Evolutionary conservation across 2,888 invertebrate species (phyloP).

Genomic region (Lithophane socia): DNA sequence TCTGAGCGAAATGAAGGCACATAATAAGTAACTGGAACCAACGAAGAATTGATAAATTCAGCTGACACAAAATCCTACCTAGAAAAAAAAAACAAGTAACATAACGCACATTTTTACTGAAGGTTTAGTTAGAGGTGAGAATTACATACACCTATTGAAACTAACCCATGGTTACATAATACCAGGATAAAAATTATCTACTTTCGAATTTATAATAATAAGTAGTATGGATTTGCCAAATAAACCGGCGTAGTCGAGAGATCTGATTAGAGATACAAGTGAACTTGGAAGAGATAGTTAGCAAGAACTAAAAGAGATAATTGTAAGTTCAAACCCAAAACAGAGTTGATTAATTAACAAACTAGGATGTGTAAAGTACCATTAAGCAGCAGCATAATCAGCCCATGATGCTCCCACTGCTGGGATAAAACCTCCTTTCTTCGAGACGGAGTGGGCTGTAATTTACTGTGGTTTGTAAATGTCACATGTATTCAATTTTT

Average conservation of each 20-base stretch:
- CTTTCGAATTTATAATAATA: not conserved
- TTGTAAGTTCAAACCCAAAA: no score
- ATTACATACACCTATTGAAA: not conserved
- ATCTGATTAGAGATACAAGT: not conserved
- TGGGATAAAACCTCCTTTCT: no score
- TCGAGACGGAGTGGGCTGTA: no score
- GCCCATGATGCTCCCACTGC: no score
- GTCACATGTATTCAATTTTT: no score
- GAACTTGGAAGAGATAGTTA: not conserved
- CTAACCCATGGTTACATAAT: not conserved
- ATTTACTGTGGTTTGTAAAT: no score
- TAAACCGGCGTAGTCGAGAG: not conserved
- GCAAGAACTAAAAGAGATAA: not conserved
- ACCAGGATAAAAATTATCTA: not conserved
- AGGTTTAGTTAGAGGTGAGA: not conserved
- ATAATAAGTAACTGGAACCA: slow-evolving; percentile 33
- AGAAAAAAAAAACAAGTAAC: not conserved
- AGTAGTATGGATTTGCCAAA: not conserved
- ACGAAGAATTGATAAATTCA: slow-evolving; percentile 7
- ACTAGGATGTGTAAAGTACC: not conserved
- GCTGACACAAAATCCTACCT: not conserved
- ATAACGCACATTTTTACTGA: not conserved
- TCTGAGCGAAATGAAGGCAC: slow-evolving; percentile 32
- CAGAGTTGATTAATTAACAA: not conserved
- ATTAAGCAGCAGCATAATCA: no score